A percentile compares a stretch with the other conserved stretches of the same genome.
These are phyloP conservation scores for Sebastes minor DNA, from an alignment of 2,797 vertebrate genomes.

Conservation along the genomic window DNA sequence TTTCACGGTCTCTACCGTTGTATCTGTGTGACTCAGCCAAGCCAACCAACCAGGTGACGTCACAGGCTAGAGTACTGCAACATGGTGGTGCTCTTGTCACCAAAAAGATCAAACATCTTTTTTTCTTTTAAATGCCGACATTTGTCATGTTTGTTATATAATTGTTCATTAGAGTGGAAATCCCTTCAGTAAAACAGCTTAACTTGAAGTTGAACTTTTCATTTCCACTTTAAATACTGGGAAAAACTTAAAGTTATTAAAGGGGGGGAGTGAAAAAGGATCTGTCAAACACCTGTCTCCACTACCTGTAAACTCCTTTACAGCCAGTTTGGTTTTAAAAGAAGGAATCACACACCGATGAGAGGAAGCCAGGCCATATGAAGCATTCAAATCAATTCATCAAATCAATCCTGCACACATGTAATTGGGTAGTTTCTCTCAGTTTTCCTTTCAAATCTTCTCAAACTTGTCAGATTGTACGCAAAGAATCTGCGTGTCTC, in stretches of 20 bases:
- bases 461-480: background rate
- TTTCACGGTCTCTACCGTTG: too few species aligned
- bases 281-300: background rate
- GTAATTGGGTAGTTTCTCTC: background rate
- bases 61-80: too few species aligned
- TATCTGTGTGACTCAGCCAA: accelerated
- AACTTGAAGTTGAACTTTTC: too few species aligned
- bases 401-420: background rate
- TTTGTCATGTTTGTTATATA: too few species aligned
- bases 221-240: background rate
- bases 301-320: background rate
- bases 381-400: background rate
- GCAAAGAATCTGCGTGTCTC: background rate
- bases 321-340: too few species aligned
- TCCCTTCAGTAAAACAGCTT: too few species aligned
- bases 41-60: too few species aligned
- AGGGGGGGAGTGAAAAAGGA: accelerated
- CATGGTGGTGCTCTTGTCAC: too few species aligned
- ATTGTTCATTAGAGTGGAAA: too few species aligned
- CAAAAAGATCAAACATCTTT: too few species aligned
- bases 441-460: background rate
- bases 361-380: background rate
- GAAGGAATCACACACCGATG: background rate
- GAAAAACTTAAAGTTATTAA: background rate
- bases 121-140: too few species aligned